phyloP scores from a whole-genome alignment of 2,797 vertebrate genomes.

The Hippopotamyrus pictus region DNA sequence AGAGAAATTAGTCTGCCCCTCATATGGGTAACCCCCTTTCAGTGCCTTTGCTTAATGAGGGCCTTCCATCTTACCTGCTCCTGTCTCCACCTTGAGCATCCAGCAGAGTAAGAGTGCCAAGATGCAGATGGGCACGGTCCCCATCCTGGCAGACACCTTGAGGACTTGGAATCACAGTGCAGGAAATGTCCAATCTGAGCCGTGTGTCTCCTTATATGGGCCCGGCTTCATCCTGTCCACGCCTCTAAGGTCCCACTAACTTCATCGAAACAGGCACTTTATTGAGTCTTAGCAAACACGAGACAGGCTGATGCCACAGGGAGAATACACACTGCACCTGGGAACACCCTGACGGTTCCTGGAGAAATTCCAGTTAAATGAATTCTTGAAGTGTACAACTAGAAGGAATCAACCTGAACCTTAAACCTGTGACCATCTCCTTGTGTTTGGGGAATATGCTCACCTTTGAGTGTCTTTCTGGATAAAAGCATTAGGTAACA shows the following conservation, averaged over 20 bases:
- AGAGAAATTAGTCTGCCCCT: not conserved
- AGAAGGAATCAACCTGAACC: not conserved
- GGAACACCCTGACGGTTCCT: not conserved
- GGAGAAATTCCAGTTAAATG: not conserved
- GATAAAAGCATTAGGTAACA: not conserved
- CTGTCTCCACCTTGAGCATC: conserved; percentile 30
- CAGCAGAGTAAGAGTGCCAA: conserved; percentile 37
- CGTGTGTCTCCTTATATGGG: conserved; percentile 50
- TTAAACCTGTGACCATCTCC: not conserved
- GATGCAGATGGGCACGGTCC: conserved; percentile 45
- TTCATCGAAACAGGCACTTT: conserved; percentile 18
- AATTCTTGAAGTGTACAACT: not conserved
- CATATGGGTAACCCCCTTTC: not conserved
- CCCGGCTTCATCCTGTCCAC: not conserved
- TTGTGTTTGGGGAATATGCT: not conserved
- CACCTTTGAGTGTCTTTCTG: not conserved
- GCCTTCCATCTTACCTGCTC: conserved; percentile 45
- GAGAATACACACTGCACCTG: not conserved
- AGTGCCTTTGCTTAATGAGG: not conserved
- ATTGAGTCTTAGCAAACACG: conserved; percentile 30
- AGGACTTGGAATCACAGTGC: conserved; percentile 26
- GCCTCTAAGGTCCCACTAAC: conserved; percentile 19
- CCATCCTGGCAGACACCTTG: conserved; percentile 43
- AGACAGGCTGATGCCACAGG: conserved; percentile 13
- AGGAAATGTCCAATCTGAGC: conserved; percentile 24